A percentile compares a stretch with the other conserved stretches of the same genome.
Evolutionary conservation across 2,113 vertebrate species (phyloP).

Genomic region (Triplophysa rosa): DNA sequence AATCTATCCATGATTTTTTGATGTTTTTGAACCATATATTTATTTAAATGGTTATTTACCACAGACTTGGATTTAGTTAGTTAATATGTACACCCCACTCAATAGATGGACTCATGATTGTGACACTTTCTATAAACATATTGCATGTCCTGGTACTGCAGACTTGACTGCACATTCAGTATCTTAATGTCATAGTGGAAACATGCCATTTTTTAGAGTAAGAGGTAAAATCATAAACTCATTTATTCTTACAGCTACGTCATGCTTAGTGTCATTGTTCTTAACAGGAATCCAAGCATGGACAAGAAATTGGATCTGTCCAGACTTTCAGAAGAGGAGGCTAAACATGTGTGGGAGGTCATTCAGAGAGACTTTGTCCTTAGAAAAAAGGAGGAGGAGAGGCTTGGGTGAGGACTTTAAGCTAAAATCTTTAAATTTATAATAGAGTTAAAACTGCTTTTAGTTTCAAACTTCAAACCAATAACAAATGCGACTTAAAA

Average conservation of each 20-base stretch:
- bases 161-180: too few relatives aligned
- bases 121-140: background rate
- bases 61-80: background rate
- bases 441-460: background rate
- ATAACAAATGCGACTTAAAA: too few relatives aligned
- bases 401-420: constrained; percentile 78
- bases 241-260: background rate
- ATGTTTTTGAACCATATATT: background rate
- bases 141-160: too few relatives aligned
- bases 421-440: too few relatives aligned
- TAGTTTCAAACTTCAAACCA: background rate
- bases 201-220: background rate
- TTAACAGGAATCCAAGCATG: constrained; percentile 66
- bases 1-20: background rate
- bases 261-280: background rate
- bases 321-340: constrained; percentile 88
- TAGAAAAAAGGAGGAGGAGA: constrained; percentile 85
- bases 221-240: too few relatives aligned
- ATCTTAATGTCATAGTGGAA: background rate
- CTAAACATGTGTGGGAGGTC: constrained; percentile 90
- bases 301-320: constrained; percentile 91
- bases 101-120: background rate
- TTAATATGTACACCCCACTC: background rate
- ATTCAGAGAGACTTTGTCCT: constrained; percentile 90
- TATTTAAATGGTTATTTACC: background rate